These are phyloP conservation scores for Drosophila ambigua DNA, from an alignment of 1,140 invertebrate species.

Conservation along the genomic window DNA sequence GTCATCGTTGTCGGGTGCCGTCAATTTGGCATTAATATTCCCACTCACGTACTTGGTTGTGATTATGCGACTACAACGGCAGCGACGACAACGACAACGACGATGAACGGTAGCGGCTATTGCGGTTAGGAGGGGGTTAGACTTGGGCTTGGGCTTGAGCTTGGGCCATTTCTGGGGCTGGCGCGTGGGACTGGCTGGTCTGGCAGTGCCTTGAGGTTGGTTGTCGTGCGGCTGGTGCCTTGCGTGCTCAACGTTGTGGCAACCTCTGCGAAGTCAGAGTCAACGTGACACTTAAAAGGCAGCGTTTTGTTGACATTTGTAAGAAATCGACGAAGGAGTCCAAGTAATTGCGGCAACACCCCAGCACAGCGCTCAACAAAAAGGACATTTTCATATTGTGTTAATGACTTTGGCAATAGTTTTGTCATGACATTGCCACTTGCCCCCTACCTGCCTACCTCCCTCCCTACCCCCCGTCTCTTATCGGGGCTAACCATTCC, in stretches of 20 bases:
- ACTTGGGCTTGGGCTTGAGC: slow-evolving; percentile 6
- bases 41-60: slow-evolving; percentile 83
- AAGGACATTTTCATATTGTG: slow-evolving; percentile 77
- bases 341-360: slow-evolving; percentile 68
- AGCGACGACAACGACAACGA: slow-evolving; percentile 2
- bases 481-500: slow-evolving; percentile 16
- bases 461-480: no score
- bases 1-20: slow-evolving; percentile 63
- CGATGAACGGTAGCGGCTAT: slow-evolving; percentile 59
- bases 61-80: slow-evolving; percentile 78
- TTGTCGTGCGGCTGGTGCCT: slow-evolving; percentile 57
- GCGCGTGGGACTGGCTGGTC: background rate
- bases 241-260: slow-evolving; percentile 57
- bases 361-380: slow-evolving; percentile 39
- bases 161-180: background rate
- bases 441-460: no score
- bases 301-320: slow-evolving; percentile 80
- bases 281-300: slow-evolving; percentile 80
- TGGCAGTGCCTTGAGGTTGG: slow-evolving; percentile 34
- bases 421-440: slow-evolving; percentile 66
- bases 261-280: slow-evolving; percentile 17
- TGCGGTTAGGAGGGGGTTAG: slow-evolving; percentile 64
- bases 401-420: slow-evolving; percentile 80
- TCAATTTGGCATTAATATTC: slow-evolving; percentile 83
- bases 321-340: slow-evolving; percentile 68